Percentiles rank a stretch among this genome's conserved stretches.
Conservation (phyloP, 1,140 invertebrate species). For the Drosophila obscura region DNA sequence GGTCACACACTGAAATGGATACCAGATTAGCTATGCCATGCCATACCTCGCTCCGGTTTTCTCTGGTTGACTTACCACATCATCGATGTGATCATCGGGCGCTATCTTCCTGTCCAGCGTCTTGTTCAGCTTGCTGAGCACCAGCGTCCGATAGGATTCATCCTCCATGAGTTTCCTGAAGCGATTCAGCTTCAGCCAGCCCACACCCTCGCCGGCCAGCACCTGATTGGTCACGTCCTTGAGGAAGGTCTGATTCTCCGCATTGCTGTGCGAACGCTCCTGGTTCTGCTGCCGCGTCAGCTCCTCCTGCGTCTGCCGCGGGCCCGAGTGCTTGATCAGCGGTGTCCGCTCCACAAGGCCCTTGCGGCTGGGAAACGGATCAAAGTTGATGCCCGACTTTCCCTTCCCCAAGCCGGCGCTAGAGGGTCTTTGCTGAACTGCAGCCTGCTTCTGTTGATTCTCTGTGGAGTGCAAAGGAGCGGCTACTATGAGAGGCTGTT, state of each 20-base stretch:
- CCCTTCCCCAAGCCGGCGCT: slow-evolving; percentile 81
- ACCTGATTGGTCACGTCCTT: slow-evolving; percentile 95
- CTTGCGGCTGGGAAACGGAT: slow-evolving; percentile 92
- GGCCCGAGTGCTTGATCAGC: slow-evolving; percentile 92
- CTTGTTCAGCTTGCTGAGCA: slow-evolving; percentile 97
- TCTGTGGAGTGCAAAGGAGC: slow-evolving; percentile 32
- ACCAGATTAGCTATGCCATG: too few species aligned
- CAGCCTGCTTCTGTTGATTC: slow-evolving; percentile 66
- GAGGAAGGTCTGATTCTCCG: slow-evolving; percentile 94
- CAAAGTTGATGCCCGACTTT: slow-evolving; percentile 87
- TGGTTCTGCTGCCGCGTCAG: slow-evolving; percentile 87
- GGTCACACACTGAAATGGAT: slow-evolving; percentile 89
- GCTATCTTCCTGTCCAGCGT: slow-evolving; percentile 96
- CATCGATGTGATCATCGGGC: slow-evolving; percentile 98
- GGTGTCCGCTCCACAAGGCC: slow-evolving; percentile 95
- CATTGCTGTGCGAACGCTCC: slow-evolving; percentile 89
- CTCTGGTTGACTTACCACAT: slow-evolving; percentile 92
- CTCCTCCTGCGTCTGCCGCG: slow-evolving; percentile 87
- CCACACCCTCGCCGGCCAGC: slow-evolving; percentile 97
- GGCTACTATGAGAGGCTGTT: too few species aligned
- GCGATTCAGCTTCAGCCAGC: slow-evolving; percentile 97
- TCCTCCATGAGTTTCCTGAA: slow-evolving; percentile 99
- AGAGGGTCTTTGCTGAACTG: slow-evolving; percentile 75
- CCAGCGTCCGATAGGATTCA: slow-evolving; percentile 98
- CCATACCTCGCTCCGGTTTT: too few species aligned